These are phyloP conservation scores for Eupithecia exiguata DNA, from an alignment of 2,888 invertebrate species.

Conservation along the genomic window DNA sequence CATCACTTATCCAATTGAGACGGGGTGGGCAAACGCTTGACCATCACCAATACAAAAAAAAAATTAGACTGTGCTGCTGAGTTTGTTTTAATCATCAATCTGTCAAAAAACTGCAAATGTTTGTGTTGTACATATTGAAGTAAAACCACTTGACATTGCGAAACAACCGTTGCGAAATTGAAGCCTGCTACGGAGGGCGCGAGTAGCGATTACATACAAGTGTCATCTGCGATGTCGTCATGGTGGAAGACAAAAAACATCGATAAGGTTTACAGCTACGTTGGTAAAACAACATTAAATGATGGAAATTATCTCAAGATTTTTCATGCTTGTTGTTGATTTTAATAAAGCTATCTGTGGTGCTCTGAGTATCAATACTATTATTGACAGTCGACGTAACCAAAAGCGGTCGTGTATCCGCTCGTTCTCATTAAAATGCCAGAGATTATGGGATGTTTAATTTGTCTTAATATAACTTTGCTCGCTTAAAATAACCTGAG, in stretches of 20 bases:
- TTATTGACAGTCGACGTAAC: not conserved
- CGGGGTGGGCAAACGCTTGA: no score
- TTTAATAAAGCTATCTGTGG: no score
- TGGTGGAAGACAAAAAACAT: not conserved
- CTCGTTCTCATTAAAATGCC: conserved; percentile 17
- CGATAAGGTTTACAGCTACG: not conserved
- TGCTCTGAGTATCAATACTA: not conserved
- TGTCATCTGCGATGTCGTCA: not conserved
- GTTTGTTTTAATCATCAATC: not conserved
- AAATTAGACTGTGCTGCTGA: no score
- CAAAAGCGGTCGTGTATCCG: conserved; percentile 1
- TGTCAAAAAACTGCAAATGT: not conserved
- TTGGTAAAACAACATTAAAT: not conserved
- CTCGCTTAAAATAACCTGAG: not conserved
- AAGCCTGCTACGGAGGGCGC: not conserved
- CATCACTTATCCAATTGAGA: no score
- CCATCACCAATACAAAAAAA: no score
- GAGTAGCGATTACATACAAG: not conserved
- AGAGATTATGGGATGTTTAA: conserved; percentile 14
- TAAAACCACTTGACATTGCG: not conserved
- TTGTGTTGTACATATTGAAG: not conserved
- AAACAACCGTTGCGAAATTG: not conserved
- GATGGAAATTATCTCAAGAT: not conserved
- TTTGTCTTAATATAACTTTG: conserved; percentile 17
- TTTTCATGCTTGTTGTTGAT: not conserved